Conservation (phyloP, 2,888 invertebrate species). For the Dolichomitus sp. region DNA sequence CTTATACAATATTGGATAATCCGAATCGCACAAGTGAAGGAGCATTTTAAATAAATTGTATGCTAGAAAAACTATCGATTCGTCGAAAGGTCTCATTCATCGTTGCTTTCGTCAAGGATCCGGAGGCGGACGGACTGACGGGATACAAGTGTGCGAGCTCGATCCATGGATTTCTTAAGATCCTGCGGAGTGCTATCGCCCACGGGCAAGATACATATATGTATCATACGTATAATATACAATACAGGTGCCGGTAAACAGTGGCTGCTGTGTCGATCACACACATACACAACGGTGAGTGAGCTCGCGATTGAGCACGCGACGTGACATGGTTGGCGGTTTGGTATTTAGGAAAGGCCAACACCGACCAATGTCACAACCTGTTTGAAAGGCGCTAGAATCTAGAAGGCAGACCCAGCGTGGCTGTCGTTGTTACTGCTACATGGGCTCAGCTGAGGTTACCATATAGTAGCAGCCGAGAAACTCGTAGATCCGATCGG, state of each 20-base stretch:
- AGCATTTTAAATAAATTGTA: conserved; percentile 19
- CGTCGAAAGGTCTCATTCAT: conserved; percentile 22
- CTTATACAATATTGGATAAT: background rate
- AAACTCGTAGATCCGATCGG: conserved; percentile 64
- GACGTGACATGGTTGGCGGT: conserved; percentile 84
- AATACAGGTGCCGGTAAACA: conserved; percentile 68
- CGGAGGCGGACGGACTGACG: conserved; percentile 59
- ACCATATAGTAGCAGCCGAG: conserved; percentile 6
- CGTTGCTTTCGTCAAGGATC: conserved; percentile 52
- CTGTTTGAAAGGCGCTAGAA: conserved; percentile 85
- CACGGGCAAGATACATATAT: conserved; percentile 63
- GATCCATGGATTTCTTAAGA: conserved; percentile 72
- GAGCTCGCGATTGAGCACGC: conserved; percentile 74
- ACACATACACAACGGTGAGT: conserved; percentile 20
- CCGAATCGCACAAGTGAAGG: background rate
- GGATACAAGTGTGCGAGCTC: conserved; percentile 55
- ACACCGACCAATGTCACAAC: conserved; percentile 85
- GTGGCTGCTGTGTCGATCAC: conserved; percentile 52
- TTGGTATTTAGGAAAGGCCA: conserved; percentile 86
- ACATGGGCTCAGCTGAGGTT: conserved; percentile 21
- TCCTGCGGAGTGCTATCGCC: conserved; percentile 72
- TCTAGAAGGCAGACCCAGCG: conserved; percentile 73
- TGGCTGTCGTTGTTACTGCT: conserved; percentile 56
- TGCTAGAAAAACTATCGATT: conserved; percentile 20
- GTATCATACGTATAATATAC: conserved; percentile 37